Conservation (phyloP, 2,888 invertebrate genomes). For the Acanthococcus lagerstroemiae region DNA sequence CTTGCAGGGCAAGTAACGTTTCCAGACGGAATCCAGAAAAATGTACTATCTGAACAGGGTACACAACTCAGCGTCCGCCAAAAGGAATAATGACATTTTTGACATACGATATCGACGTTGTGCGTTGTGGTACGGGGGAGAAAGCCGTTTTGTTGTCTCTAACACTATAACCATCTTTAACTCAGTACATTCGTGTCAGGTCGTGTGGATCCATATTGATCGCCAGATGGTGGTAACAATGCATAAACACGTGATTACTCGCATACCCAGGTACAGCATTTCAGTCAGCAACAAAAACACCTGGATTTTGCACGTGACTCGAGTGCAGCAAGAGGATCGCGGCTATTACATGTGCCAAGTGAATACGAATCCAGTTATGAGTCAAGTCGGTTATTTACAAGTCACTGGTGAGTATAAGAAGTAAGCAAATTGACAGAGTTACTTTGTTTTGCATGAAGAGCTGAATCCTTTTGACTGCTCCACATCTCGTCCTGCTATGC, state of each 20-base stretch:
- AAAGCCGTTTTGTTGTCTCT: neutral
- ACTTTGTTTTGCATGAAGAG: too few species aligned
- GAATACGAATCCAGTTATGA: conserved; percentile 90
- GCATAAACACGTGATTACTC: conserved; percentile 81
- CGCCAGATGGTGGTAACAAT: conserved; percentile 87
- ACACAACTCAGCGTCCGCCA: too few species aligned
- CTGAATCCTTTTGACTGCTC: too few species aligned
- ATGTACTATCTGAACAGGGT: too few species aligned
- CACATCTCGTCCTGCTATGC: too few species aligned
- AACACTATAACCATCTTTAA: neutral
- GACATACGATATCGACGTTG: too few species aligned
- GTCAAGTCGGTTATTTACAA: conserved; percentile 84
- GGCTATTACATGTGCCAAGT: conserved; percentile 86
- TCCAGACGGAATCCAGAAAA: too few species aligned
- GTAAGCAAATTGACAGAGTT: too few species aligned
- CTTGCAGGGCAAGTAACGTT: too few species aligned
- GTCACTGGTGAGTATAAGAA: conserved; percentile 68
- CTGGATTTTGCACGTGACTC: conserved; percentile 80
- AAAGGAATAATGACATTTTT: too few species aligned
- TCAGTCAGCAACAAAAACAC: conserved; percentile 85
- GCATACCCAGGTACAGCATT: conserved; percentile 78
- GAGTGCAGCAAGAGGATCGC: conserved; percentile 81
- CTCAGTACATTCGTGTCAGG: conserved; percentile 53
- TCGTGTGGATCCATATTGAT: conserved; percentile 91
- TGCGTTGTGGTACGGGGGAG: neutral